Percentiles rank a stretch among this genome's conserved stretches.
These are phyloP conservation scores for Argyresthia goedartella DNA, from an alignment of 2,888 invertebrate species.

Conservation along the genomic window DNA sequence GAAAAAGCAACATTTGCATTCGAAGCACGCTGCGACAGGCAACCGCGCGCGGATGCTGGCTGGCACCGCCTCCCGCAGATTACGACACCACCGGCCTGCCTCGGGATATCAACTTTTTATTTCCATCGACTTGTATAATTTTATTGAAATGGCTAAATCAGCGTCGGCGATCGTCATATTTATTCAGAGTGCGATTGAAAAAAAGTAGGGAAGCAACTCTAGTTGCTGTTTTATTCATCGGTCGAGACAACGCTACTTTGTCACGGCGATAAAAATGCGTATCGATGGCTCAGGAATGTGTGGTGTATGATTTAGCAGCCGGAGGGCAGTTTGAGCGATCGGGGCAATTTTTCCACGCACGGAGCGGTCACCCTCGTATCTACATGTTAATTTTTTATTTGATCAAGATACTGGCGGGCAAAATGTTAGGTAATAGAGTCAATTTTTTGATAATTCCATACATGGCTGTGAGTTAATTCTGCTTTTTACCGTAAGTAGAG, in stretches of 20 bases:
- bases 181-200: conserved; percentile 11
- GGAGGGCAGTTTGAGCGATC: conserved; percentile 36
- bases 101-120: conserved; percentile 23
- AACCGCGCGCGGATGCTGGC: conserved; percentile 5
- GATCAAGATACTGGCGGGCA: conserved; percentile 53
- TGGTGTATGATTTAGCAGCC: conserved; percentile 22
- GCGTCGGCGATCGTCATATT: conserved; percentile 19
- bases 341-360: conserved; percentile 49
- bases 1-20: conserved; percentile 43
- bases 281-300: conserved; percentile 7
- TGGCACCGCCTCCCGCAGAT: conserved; percentile 4
- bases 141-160: conserved; percentile 34
- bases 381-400: conserved; percentile 58
- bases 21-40: conserved; percentile 32
- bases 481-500: conserved; percentile 33
- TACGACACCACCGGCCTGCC: conserved; percentile 3
- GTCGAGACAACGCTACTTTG: conserved; percentile 2
- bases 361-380: conserved; percentile 35
- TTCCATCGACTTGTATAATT: conserved; percentile 45
- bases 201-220: conserved; percentile 4
- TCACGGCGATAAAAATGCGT: conserved; percentile 8
- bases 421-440: conserved; percentile 63
- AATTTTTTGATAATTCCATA: conserved; percentile 62
- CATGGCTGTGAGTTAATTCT: conserved; percentile 27
- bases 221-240: conserved; percentile 4